A percentile compares a stretch with the other conserved stretches of the same genome.
Evolutionary conservation across 2,888 invertebrate genomes (phyloP).

Genomic region (Emmelina monodactyla): DNA sequence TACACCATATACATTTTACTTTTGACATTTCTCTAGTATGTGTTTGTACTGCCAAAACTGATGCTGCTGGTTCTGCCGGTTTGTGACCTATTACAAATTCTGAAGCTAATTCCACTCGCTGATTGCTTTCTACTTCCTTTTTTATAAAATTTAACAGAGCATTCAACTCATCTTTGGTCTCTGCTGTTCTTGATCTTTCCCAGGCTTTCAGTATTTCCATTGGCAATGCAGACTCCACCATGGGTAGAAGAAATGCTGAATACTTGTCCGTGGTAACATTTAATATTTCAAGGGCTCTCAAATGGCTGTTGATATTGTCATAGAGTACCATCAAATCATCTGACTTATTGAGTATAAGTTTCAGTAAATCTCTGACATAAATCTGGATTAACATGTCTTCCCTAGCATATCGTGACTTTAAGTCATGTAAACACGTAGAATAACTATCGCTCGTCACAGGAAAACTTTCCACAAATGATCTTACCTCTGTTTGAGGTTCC

Average conservation of each 20-base stretch:
- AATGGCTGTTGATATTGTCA: conserved; percentile 5
- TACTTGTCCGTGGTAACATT: conserved; percentile 7
- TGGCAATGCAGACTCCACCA: conserved; percentile 11
- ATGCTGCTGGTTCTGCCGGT: no score
- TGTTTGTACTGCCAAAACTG: not conserved
- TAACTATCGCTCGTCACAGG: conserved; percentile 3
- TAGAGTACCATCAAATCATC: not conserved
- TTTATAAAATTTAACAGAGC: conserved; percentile 4
- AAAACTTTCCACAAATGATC: conserved; percentile 5
- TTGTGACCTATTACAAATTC: no score
- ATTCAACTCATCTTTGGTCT: no score
- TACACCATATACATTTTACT: not conserved
- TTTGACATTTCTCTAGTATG: conserved; percentile 1
- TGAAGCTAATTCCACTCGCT: no score
- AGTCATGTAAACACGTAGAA: not conserved
- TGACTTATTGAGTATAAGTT: not conserved
- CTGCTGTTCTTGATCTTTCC: conserved; percentile 2
- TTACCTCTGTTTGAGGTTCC: not conserved
- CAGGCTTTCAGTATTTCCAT: conserved; percentile 5
- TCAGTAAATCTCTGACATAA: conserved; percentile 5
- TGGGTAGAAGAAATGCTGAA: conserved; percentile 9
- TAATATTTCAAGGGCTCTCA: conserved; percentile 8
- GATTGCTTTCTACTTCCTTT: conserved; percentile 9
- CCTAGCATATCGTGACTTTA: conserved; percentile 3
- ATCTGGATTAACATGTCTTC: conserved; percentile 3